Conservation (phyloP, 2,113 vertebrate species). For the Cyphomyrus plagiostoma region DNA sequence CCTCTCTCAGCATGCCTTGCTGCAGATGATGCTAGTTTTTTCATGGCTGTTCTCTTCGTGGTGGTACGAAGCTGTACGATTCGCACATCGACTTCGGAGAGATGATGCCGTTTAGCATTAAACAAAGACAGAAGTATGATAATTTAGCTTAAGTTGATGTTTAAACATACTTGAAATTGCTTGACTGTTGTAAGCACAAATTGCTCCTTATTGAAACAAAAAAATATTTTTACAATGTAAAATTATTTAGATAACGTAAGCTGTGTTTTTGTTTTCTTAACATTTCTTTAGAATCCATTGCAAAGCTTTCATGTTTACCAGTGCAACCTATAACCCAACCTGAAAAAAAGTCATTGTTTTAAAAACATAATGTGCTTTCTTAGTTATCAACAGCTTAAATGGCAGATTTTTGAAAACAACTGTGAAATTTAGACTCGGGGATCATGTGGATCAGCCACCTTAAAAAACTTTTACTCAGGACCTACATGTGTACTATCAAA, state of each 20-base stretch:
- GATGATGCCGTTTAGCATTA: not conserved
- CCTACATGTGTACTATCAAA: not conserved
- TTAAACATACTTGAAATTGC: not conserved
- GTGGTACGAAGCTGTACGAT: not conserved
- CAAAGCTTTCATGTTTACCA: not conserved
- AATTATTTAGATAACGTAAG: not conserved
- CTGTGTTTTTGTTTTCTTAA: not conserved
- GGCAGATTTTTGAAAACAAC: not conserved
- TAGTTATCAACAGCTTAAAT: not conserved
- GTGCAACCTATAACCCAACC: not conserved
- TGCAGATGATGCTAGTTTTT: not conserved
- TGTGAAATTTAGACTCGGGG: not conserved
- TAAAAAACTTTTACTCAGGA: conserved; percentile 12
- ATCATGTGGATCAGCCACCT: conserved; percentile 1
- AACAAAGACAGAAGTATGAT: not conserved
- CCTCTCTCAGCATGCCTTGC: not conserved
- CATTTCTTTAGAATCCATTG: not conserved
- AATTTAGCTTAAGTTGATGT: not conserved
- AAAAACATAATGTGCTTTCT: not conserved
- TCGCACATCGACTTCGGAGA: not conserved
- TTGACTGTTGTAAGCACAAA: not conserved
- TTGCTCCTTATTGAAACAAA: not conserved
- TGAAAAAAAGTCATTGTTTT: not conserved
- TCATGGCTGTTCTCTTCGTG: not conserved
- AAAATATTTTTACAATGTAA: not conserved